Conservation (phyloP, 1,140 invertebrate genomes). For the Papilio helenus region DNA sequence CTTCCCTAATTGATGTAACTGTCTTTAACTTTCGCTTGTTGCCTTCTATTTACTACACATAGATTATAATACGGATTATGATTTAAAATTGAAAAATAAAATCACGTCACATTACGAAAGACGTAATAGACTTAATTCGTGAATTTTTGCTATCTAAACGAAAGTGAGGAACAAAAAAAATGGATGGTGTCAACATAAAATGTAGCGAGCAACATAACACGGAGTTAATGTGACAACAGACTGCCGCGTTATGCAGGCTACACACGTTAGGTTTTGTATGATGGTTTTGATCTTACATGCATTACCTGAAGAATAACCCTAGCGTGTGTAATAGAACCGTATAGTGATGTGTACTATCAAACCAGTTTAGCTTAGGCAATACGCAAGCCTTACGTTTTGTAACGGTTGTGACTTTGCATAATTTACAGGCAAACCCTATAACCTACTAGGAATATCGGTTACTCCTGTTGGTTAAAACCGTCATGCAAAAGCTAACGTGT, state of each 20-base stretch:
- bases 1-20: slow-evolving; percentile 52
- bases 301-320: not conserved
- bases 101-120: no score
- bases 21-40: slow-evolving; percentile 24
- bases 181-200: slow-evolving; percentile 39
- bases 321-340: not conserved
- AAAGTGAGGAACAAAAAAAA: slow-evolving; percentile 22
- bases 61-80: no score
- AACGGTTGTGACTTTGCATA: not conserved
- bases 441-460: not conserved
- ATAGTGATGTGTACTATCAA: not conserved
- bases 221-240: slow-evolving; percentile 62
- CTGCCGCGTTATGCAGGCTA: slow-evolving; percentile 50
- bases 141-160: not conserved
- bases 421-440: not conserved
- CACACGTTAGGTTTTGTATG: slow-evolving; percentile 6
- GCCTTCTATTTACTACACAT: not conserved
- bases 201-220: slow-evolving; percentile 57
- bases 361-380: not conserved
- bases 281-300: not conserved
- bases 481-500: not conserved
- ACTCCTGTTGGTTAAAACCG: not conserved
- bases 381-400: not conserved
- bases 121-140: no score
- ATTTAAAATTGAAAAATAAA: no score